phyloP scores from a whole-genome alignment of 2,888 invertebrate genomes.

The Trilocha varians region DNA sequence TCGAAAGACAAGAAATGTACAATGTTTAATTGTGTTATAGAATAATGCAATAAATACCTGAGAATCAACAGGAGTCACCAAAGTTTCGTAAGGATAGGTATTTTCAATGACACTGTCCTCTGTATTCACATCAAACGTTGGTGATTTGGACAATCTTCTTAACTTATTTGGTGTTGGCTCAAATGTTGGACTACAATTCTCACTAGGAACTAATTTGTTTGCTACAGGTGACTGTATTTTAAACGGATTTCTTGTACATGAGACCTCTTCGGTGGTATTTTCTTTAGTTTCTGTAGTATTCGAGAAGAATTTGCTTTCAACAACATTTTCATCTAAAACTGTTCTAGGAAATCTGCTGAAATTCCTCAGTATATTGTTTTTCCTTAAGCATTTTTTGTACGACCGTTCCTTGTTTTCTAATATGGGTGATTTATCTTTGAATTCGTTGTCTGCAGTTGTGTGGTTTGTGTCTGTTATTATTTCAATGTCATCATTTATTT shows the following conservation, averaged over 20 bases:
- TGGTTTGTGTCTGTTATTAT: slow-evolving; percentile 20
- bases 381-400: slow-evolving; percentile 40
- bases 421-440: slow-evolving; percentile 52
- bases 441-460: slow-evolving; percentile 19
- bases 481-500: slow-evolving; percentile 22
- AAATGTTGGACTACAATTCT: slow-evolving; percentile 38
- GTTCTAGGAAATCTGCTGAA: slow-evolving; percentile 70
- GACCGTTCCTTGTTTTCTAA: slow-evolving; percentile 55
- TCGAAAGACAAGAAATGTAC: no score
- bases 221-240: neutral
- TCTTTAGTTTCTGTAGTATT: slow-evolving; percentile 10
- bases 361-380: slow-evolving; percentile 48
- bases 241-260: neutral
- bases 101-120: slow-evolving; percentile 55
- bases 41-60: slow-evolving; percentile 29
- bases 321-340: slow-evolving; percentile 49
- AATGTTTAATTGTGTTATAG: no score
- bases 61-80: slow-evolving; percentile 45
- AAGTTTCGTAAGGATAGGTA: slow-evolving; percentile 46
- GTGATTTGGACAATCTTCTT: slow-evolving; percentile 19
- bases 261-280: neutral
- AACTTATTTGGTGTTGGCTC: slow-evolving; percentile 36
- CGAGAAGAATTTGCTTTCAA: slow-evolving; percentile 75
- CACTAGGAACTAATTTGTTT: neutral
- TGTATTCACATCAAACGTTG: slow-evolving; percentile 22